Conservation (phyloP, 2,888 invertebrate genomes). For the Ophion slaviceki region DNA sequence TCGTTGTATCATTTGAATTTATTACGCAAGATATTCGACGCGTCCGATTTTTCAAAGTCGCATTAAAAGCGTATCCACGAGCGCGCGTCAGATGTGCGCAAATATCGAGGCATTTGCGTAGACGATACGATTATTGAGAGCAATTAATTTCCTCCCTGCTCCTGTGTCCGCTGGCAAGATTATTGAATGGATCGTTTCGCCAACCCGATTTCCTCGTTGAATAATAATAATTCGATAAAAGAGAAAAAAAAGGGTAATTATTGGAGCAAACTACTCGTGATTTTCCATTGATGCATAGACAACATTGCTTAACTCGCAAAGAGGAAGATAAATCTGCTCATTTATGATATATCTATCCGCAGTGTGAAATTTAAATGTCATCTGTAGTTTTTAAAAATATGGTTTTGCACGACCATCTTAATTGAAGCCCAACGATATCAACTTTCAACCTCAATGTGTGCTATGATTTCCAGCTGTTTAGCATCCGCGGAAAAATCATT, state of each 20-base stretch:
- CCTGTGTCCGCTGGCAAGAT: too few species aligned
- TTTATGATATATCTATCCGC: too few species aligned
- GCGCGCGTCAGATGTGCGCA: conserved; percentile 13
- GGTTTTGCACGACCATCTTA: neutral
- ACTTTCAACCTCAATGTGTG: neutral
- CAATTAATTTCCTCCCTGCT: neutral
- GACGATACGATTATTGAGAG: conserved; percentile 6
- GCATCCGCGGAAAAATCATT: conserved; percentile 13
- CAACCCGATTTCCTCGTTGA: conserved; percentile 4
- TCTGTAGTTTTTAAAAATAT: neutral
- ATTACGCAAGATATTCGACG: conserved; percentile 51
- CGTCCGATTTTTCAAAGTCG: conserved; percentile 35
- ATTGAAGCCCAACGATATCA: neutral
- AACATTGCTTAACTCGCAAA: too few species aligned
- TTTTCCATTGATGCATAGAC: neutral
- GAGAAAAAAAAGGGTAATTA: neutral
- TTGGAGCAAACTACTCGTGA: neutral
- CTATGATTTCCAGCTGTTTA: conserved; percentile 5
- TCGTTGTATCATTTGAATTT: conserved; percentile 53
- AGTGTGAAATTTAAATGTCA: too few species aligned
- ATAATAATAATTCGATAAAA: neutral
- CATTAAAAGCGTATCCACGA: conserved; percentile 16
- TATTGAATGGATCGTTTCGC: neutral
- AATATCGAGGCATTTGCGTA: neutral
- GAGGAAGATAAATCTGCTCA: too few species aligned